Evolutionary conservation across 2,888 invertebrate genomes (phyloP).

Genomic region (Carcina quercana): DNA sequence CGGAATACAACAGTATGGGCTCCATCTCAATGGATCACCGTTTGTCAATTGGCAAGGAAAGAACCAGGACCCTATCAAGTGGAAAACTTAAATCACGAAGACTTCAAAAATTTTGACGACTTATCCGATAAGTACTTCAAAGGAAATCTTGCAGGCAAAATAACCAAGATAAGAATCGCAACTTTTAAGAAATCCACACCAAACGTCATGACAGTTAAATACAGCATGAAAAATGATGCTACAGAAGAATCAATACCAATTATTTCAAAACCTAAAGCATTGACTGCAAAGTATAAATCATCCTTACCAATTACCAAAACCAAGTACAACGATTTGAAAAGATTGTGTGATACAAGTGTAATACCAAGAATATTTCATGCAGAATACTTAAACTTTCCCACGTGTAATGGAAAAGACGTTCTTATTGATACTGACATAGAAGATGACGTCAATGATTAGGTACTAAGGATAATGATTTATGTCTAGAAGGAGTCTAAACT

Average conservation of each 20-base stretch:
- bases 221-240: background rate
- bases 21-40: conserved; percentile 18
- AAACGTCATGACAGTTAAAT: background rate
- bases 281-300: background rate
- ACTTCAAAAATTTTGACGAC: conserved; percentile 3
- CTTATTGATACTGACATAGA: background rate
- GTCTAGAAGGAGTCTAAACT: too few relatives aligned
- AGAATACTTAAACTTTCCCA: background rate
- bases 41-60: conserved; percentile 5
- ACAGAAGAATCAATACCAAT: background rate
- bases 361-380: background rate
- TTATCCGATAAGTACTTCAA: conserved; percentile 3
- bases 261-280: background rate
- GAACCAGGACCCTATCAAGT: conserved; percentile 5
- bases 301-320: background rate
- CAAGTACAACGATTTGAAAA: background rate
- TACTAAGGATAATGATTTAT: too few relatives aligned
- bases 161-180: background rate
- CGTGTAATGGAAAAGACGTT: background rate
- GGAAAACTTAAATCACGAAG: background rate
- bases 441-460: too few relatives aligned
- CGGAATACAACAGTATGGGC: conserved; percentile 17
- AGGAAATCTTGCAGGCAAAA: background rate
- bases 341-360: background rate
- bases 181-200: background rate